These are phyloP conservation scores for Rhipidura dahli DNA, from an alignment of 2,113 vertebrate genomes.

Conservation along the genomic window DNA sequence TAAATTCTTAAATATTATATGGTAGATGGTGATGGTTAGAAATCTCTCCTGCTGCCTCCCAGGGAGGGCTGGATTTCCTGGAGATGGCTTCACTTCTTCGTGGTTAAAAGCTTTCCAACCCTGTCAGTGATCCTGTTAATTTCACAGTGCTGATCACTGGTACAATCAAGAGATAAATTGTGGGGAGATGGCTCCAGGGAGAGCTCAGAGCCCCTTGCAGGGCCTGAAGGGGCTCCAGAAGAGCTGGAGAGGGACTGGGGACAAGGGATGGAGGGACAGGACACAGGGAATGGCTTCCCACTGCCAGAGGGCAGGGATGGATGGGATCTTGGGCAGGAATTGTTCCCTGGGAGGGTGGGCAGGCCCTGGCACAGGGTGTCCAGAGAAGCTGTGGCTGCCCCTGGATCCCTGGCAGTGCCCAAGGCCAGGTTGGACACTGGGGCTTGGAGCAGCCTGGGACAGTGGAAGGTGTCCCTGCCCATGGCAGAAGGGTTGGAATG, in stretches of 20 bases:
- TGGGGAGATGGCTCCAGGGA: no score
- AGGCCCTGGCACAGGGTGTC: not conserved
- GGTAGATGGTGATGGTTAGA: not conserved
- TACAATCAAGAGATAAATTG: not conserved
- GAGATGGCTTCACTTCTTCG: rapidly evolving
- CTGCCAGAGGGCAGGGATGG: rapidly evolving
- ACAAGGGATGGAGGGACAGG: not conserved
- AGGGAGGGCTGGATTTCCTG: not conserved
- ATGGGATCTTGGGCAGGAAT: not conserved
- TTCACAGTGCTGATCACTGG: not conserved
- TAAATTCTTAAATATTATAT: not conserved
- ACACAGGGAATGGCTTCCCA: not conserved
- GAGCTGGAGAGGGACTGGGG: not conserved
- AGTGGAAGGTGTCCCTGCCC: not conserved
- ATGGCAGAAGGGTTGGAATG: rapidly evolving
- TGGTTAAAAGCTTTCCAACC: not conserved
- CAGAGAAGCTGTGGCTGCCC: not conserved
- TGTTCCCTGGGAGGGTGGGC: rapidly evolving
- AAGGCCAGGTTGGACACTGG: not conserved
- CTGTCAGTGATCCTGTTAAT: rapidly evolving
- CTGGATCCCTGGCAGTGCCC: not conserved
- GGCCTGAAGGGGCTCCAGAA: not conserved
- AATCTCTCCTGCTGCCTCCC: not conserved
- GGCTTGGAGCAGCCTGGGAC: not conserved
- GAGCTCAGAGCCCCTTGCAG: not conserved